Percentiles rank a stretch among this genome's conserved stretches.
These are phyloP conservation scores for Metaphire vulgaris DNA, from an alignment of 1,140 invertebrate species.

Conservation along the genomic window DNA sequence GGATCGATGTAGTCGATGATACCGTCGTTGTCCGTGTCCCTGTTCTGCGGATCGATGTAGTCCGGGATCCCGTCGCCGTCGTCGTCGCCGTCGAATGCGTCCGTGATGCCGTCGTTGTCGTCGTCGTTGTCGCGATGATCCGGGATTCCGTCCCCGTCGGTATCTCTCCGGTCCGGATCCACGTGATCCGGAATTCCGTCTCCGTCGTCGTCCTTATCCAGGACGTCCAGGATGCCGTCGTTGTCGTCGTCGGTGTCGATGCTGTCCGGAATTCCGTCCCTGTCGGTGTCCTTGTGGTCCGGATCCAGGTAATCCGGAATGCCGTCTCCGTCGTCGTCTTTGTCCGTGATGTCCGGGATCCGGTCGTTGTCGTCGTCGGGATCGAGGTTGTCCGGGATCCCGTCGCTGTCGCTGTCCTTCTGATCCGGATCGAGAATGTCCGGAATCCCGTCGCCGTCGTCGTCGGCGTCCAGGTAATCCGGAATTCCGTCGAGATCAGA, in stretches of 20 bases:
- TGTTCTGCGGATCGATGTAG: neutral
- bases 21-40: slow-evolving; percentile 8
- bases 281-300: slow-evolving; percentile 13
- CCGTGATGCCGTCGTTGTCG: slow-evolving; percentile 21
- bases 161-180: no score
- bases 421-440: slow-evolving; percentile 12
- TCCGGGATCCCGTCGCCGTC: slow-evolving; percentile 11
- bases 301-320: slow-evolving; percentile 14
- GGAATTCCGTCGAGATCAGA: slow-evolving; percentile 4
- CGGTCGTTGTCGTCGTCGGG: slow-evolving; percentile 20
- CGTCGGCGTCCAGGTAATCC: no score
- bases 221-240: no score
- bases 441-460: slow-evolving; percentile 5
- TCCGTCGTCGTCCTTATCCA: no score
- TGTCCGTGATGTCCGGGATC: slow-evolving; percentile 10
- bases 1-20: neutral
- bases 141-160: no score
- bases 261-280: slow-evolving; percentile 17
- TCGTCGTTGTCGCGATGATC: slow-evolving; percentile 8
- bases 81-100: slow-evolving; percentile 16
- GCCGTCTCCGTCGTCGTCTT: slow-evolving; percentile 20
- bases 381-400: slow-evolving; percentile 10
- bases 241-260: slow-evolving; percentile 20
- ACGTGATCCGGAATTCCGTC: no score
- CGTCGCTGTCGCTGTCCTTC: slow-evolving; percentile 18